Percentiles rank a stretch among this genome's conserved stretches.
These are phyloP conservation scores for Pseudomyrmex sp. DNA, from an alignment of 1,140 invertebrate genomes.

Conservation along the genomic window DNA sequence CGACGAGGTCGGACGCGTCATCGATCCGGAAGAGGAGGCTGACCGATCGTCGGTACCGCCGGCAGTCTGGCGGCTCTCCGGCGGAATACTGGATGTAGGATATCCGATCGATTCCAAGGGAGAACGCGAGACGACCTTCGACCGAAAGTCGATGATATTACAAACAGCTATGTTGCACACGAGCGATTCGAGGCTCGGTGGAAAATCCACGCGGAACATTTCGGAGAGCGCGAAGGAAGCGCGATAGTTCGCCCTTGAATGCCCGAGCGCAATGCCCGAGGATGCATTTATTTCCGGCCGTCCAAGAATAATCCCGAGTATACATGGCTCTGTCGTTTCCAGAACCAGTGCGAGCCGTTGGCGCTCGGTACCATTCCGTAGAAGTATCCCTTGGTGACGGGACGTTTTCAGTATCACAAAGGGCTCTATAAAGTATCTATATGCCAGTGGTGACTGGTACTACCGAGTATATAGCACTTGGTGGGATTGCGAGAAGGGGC, in stretches of 20 bases:
- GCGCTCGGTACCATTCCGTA: constrained; percentile 23
- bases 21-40: constrained; percentile 49
- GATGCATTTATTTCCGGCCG: constrained; percentile 35
- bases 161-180: constrained; percentile 37
- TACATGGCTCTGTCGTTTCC: background rate
- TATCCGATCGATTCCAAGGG: constrained; percentile 62
- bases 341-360: background rate
- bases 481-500: no score
- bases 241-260: constrained; percentile 16
- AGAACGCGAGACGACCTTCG: constrained; percentile 62
- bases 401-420: constrained; percentile 11
- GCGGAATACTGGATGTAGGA: constrained; percentile 10
- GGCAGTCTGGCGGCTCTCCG: constrained; percentile 10
- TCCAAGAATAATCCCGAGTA: constrained; percentile 30
- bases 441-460: constrained; percentile 39
- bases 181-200: background rate
- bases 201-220: constrained; percentile 5
- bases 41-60: constrained; percentile 59
- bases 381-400: background rate
- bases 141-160: constrained; percentile 62
- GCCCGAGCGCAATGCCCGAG: constrained; percentile 11
- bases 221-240: background rate
- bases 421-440: constrained; percentile 2
- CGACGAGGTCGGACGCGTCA: constrained; percentile 34
- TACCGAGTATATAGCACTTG: constrained; percentile 9